Base-by-base conservation (phyloP, 2,113 vertebrate species). In the Empidonax alnorum region DNA sequence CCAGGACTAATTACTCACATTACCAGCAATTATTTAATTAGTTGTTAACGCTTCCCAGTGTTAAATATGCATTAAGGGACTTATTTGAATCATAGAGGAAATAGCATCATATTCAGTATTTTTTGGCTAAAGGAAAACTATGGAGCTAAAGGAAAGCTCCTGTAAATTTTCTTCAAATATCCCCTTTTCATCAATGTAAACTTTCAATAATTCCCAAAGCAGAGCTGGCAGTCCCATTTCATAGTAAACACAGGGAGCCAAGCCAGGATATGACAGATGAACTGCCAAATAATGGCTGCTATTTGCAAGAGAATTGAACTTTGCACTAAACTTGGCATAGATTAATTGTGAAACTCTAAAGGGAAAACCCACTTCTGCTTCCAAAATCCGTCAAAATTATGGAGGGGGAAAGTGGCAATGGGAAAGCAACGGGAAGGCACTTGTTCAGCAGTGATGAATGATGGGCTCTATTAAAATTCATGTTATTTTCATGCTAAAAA, bases 291-390 rank as follows among this genome's bases (percentile, higher is more conserved):
- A 95, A 92, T 93, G 90, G 94, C 92, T 96, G 93, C 95, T 96
- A 83, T 92, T 96, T 96, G 95, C 92, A 92, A 90, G 96, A 96
- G 90, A 95, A 96, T 4, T 96, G 96, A 96, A 94, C 96, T 95
- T 96, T 96, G 96, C 93, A 95, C 95, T 96, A 92, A 93, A 94
- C 85, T 92, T 94, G 96, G 96, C 86, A 83, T 19, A 93, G 84
- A 93, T 90, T 85, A 96, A 94, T 96, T 63, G 85, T 35, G 93
- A 89, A 95, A 88, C 56, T 96, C 94, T 61, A 25, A 72, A 89
- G 90, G 90, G 93, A 95, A 97, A 95, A 93, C 56, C 88, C 49
- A 74, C 92, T 94, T 74, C 85, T 90, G 31, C 41, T 95, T 95
- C 90, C 93, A 96, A 68, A 93, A 93, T 72, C 88, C 56, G 25